Percentiles rank a stretch among this genome's conserved stretches.
Conservation (phyloP, 2,113 vertebrate species). For the Laticauda laticaudata region DNA sequence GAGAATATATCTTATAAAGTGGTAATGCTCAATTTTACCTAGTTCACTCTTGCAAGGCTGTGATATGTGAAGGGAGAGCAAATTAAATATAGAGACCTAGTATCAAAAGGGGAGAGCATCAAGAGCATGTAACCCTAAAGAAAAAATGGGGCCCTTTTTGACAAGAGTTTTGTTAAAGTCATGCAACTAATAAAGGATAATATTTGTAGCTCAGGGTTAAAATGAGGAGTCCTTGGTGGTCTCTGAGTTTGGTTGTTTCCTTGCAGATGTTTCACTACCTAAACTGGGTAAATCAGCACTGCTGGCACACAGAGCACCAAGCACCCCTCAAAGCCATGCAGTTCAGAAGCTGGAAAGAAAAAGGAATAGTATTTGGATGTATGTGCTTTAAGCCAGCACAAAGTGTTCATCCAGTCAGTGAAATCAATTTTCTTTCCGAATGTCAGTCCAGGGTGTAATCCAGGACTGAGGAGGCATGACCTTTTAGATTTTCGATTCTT, state of each 20-base stretch:
- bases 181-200: background rate
- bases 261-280: background rate
- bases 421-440: background rate
- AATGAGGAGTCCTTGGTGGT: background rate
- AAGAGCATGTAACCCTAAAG: background rate
- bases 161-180: background rate
- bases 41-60: background rate
- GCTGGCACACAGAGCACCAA: background rate
- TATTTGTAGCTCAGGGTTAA: background rate
- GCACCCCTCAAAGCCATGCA: background rate
- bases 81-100: background rate
- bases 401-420: background rate
- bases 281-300: background rate
- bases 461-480: background rate
- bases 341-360: background rate
- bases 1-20: background rate
- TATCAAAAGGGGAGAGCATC: background rate
- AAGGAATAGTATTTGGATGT: background rate
- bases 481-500: background rate
- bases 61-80: background rate
- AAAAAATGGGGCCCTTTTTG: background rate
- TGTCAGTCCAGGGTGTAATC: background rate
- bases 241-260: background rate
- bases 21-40: background rate
- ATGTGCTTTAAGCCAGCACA: background rate